Percentiles rank a stretch among this genome's conserved stretches.
These are phyloP conservation scores for Tinamus guttatus DNA, from an alignment of 2,113 vertebrate genomes.

Conservation along the genomic window DNA sequence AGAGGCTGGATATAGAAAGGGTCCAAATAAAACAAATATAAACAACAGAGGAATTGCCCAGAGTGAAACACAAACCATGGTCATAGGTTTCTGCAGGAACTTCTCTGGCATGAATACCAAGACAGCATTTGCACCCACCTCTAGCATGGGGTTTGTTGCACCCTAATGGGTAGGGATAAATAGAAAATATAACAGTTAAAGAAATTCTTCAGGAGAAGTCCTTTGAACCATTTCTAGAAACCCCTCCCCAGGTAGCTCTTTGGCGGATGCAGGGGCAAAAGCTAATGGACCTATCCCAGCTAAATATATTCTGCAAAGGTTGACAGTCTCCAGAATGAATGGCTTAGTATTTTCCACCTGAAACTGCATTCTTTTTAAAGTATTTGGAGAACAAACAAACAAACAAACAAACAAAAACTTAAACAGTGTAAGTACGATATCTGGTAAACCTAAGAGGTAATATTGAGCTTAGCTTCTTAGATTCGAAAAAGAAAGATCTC, in stretches of 20 bases:
- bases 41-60: neutral
- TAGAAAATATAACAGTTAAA: neutral
- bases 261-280: neutral
- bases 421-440: accelerated
- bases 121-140: neutral
- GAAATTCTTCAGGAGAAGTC: neutral
- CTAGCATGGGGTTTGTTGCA: accelerated
- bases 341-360: neutral
- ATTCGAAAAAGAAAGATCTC: neutral
- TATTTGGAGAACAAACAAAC: neutral
- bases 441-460: neutral
- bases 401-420: neutral
- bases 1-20: neutral
- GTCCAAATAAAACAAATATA: neutral
- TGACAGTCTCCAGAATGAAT: neutral
- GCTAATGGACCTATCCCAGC: no score
- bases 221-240: neutral
- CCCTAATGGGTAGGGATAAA: neutral
- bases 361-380: neutral
- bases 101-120: neutral
- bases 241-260: neutral
- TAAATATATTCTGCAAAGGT: neutral
- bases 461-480: neutral
- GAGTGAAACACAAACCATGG: accelerated
- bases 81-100: neutral